Evolutionary conservation across 1,140 invertebrate genomes (phyloP).

Genomic region (Galleria mellonella): DNA sequence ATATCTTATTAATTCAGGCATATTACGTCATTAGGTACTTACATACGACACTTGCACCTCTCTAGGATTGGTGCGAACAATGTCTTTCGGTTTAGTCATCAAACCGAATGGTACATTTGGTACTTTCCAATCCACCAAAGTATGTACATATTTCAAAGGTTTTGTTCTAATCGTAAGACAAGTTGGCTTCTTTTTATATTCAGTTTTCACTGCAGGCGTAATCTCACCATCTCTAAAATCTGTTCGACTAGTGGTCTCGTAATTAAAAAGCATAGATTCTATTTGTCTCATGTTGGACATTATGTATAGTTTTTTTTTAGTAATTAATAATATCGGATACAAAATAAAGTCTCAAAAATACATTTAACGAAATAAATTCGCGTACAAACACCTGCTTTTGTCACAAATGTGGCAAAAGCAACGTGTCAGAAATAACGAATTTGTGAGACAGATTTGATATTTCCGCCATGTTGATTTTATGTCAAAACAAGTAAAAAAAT

Average conservation of each 20-base stretch:
- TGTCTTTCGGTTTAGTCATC: conserved; percentile 24
- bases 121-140: conserved; percentile 22
- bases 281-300: not conserved
- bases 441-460: too few relatives aligned
- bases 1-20: too few relatives aligned
- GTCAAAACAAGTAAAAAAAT: too few relatives aligned
- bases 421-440: too few relatives aligned
- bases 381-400: too few relatives aligned
- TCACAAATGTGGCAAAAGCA: too few relatives aligned
- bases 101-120: conserved; percentile 21
- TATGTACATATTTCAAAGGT: conserved; percentile 28
- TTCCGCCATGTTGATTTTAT: too few relatives aligned
- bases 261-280: conserved; percentile 32
- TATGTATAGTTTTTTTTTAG: not conserved
- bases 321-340: conserved; percentile 1
- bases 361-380: too few relatives aligned
- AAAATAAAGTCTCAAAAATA: conserved; percentile 13
- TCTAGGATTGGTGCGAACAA: conserved; percentile 25
- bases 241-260: conserved; percentile 23
- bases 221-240: conserved; percentile 24
- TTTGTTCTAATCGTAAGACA: conserved; percentile 8
- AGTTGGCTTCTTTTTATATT: conserved; percentile 18
- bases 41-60: conserved; percentile 25
- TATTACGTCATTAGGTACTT: conserved; percentile 3
- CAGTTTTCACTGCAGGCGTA: conserved; percentile 11